Percentiles rank a stretch among this genome's conserved stretches.
Conservation (phyloP, 1,140 invertebrate species). For the Drosophila punjabiensis region DNA sequence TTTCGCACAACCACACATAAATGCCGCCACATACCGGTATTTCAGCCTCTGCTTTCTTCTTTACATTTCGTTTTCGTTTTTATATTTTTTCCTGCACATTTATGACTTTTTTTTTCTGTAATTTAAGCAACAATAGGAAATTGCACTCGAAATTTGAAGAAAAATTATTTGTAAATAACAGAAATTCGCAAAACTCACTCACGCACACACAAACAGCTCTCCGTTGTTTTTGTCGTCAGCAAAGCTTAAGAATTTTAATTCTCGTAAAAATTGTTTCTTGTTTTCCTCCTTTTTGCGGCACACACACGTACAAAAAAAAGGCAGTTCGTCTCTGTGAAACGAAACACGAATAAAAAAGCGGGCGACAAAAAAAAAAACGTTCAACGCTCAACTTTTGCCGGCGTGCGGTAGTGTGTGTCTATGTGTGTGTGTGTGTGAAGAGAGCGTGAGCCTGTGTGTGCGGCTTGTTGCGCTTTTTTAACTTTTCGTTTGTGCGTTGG, state of each 20-base stretch:
- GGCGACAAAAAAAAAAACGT: conserved; percentile 31
- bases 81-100: conserved; percentile 9
- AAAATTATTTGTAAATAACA: conserved; percentile 8
- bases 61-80: conserved; percentile 20
- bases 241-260: conserved; percentile 11
- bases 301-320: conserved; percentile 41
- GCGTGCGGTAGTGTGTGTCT: conserved; percentile 29
- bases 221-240: conserved; percentile 25
- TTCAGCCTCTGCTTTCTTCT: conserved; percentile 58
- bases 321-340: conserved; percentile 39
- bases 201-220: conserved; percentile 18
- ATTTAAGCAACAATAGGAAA: background rate
- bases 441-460: conserved; percentile 9
- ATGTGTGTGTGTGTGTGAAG: conserved; percentile 21
- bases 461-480: conserved; percentile 57
- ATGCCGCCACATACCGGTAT: conserved; percentile 65
- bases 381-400: conserved; percentile 50
- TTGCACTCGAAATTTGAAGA: too few relatives aligned
- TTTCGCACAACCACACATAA: conserved; percentile 26
- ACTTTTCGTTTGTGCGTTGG: conserved; percentile 16
- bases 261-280: conserved; percentile 11
- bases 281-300: conserved; percentile 14
- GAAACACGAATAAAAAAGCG: conserved; percentile 45
- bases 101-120: background rate
- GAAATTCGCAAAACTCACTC: conserved; percentile 46